Conservation (phyloP, 2,888 invertebrate genomes). For the Leucophora obtusa region DNA sequence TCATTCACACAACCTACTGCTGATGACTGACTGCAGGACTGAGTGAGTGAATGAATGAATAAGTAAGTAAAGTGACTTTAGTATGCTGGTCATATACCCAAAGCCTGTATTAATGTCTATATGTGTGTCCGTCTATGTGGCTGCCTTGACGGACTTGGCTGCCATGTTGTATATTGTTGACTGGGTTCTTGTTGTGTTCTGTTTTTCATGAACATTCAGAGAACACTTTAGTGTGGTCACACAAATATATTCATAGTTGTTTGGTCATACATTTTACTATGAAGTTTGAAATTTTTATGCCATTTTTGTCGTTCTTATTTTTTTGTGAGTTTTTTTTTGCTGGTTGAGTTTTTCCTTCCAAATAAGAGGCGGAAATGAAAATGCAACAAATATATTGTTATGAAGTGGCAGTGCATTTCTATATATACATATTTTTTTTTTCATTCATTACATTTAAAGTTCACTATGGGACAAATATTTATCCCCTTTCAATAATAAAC, state of each 20-base stretch:
- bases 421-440: constrained; percentile 9
- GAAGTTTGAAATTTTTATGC: constrained; percentile 38
- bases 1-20: constrained; percentile 51
- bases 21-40: constrained; percentile 35
- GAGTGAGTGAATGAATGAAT: constrained; percentile 21
- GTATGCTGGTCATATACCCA: constrained; percentile 10
- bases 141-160: constrained; percentile 23
- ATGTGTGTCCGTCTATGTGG: constrained; percentile 4
- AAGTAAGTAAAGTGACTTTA: constrained; percentile 51
- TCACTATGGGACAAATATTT: not conserved
- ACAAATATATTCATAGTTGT: constrained; percentile 43
- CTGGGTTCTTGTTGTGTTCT: not conserved
- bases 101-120: constrained; percentile 5
- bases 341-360: constrained; percentile 18
- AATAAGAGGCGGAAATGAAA: constrained; percentile 60
- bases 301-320: constrained; percentile 50
- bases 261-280: constrained; percentile 15
- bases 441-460: not conserved
- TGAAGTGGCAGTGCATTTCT: constrained; percentile 57
- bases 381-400: constrained; percentile 63
- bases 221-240: constrained; percentile 41
- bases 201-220: constrained; percentile 35
- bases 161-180: constrained; percentile 37
- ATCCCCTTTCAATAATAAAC: too few relatives aligned
- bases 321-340: constrained; percentile 6